Base-by-base conservation (phyloP, 2,797 vertebrate genomes). In the Lacerta bilineata region DNA sequence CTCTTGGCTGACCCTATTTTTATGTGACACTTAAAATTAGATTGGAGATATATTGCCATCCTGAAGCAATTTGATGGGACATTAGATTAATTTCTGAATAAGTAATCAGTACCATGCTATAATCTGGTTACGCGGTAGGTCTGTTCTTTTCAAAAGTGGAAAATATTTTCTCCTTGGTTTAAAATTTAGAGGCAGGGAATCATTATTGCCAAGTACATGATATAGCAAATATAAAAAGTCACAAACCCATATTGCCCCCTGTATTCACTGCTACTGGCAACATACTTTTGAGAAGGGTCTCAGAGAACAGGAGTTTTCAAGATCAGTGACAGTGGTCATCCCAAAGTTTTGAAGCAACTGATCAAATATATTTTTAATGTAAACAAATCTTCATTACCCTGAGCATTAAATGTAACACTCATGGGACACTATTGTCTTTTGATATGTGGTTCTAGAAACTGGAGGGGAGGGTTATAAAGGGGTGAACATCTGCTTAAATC, bases 71-170 rank as follows among this genome's bases (percentile, higher is more conserved):
- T 39, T 18, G 46, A 17, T 61, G 46, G 80, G 59, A 64, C 55
- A 87, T 72, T 29, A 61, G 78, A 72, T 18, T 33, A 74, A 87
- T 46, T 72, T 87, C 29, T 18, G 69, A 61, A 87, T 81, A 74
- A n/a, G 39, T 64, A 87, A 74, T 75, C 50, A 81, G 69, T 10
- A 5, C 33, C 46, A 80, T 87, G 46, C 46, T 80, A 33, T 74
- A 87, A 59, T 86, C 77, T 71, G n/a, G 15, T 55, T 80, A 36
- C n/a, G 39, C 33, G 68, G 29, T 78, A 69, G 64, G 15, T 69
- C 75, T 86, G 18, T 33, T 43, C 23, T 86, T 77, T 79, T 50
- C 36, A 41, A 17, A 66, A 79, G 41, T 69, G 43, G 43, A 79
- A 74, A 59, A 5, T 69, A 80, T 59, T 59, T 27, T 2, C 27